phyloP scores from a whole-genome alignment of 2,888 invertebrate genomes.

The Tricholauxania praeusta region DNA sequence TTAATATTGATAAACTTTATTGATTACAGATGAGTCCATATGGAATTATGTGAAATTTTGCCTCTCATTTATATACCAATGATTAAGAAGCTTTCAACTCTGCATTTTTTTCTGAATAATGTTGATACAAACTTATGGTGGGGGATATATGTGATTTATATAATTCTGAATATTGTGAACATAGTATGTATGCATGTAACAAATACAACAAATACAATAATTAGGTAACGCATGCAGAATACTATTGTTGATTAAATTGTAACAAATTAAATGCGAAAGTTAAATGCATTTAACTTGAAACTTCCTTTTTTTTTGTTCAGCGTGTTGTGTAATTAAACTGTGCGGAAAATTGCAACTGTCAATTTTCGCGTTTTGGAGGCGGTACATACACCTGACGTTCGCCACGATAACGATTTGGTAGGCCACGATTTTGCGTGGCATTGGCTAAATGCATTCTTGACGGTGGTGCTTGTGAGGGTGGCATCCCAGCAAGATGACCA shows the following conservation, averaged over 20 bases:
- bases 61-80: too few species aligned
- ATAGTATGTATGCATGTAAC: too few species aligned
- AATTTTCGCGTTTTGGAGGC: constrained; percentile 67
- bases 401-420: constrained; percentile 59
- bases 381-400: constrained; percentile 69
- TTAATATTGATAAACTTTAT: constrained; percentile 25
- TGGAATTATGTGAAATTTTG: too few species aligned
- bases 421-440: constrained; percentile 42
- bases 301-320: not conserved
- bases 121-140: too few species aligned
- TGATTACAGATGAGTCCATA: constrained; percentile 25
- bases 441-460: not conserved
- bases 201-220: too few species aligned
- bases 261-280: not conserved
- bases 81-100: too few species aligned
- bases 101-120: too few species aligned
- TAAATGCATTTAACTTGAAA: not conserved
- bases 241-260: not conserved
- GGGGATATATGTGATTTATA: too few species aligned
- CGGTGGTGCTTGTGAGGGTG: constrained; percentile 21
- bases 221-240: too few species aligned
- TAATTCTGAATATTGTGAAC: too few species aligned
- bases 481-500: constrained; percentile 32
- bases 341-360: constrained; percentile 37
- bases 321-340: not conserved